Conservation (phyloP, 2,888 invertebrate species). For the Troides helena region DNA sequence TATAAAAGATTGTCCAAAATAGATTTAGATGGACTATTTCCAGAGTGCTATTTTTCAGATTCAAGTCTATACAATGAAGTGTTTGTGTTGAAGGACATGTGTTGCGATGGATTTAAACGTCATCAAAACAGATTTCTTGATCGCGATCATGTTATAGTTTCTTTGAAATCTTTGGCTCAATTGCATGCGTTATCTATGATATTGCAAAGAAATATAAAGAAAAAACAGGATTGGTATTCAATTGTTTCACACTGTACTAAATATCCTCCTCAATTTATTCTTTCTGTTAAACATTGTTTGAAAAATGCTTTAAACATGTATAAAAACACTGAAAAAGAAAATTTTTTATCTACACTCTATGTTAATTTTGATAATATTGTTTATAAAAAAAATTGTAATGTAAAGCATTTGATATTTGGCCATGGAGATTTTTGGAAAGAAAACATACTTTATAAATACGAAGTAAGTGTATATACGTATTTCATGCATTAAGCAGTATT, state of each 20-base stretch:
- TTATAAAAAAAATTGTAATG: conserved; percentile 16
- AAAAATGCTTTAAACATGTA: conserved; percentile 28
- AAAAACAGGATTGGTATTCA: neutral
- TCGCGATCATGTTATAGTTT: conserved; percentile 17
- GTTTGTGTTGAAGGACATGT: conserved; percentile 35
- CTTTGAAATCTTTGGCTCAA: conserved; percentile 18
- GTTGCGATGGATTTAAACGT: conserved; percentile 29
- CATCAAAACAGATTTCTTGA: conserved; percentile 28
- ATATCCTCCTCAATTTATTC: conserved; percentile 26
- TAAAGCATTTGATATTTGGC: conserved; percentile 33
- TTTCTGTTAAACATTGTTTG: conserved; percentile 26
- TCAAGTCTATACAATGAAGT: conserved; percentile 31
- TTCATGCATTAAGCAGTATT: neutral
- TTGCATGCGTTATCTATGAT: conserved; percentile 24
- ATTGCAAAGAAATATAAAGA: conserved; percentile 3
- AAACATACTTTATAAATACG: conserved; percentile 36
- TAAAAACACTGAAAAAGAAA: conserved; percentile 30
- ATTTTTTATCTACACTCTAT: conserved; percentile 21
- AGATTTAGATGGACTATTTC: conserved; percentile 31
- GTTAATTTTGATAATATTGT: conserved; percentile 27
- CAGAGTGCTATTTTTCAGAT: conserved; percentile 33
- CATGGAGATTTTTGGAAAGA: conserved; percentile 38
- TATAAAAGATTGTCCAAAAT: conserved; percentile 29
- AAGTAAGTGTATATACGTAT: conserved; percentile 30
- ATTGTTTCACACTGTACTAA: conserved; percentile 8